A percentile compares a stretch with the other conserved stretches of the same genome.
Evolutionary conservation across 2,113 vertebrate genomes (phyloP).

Genomic region (Oreotrochilus melanogaster): DNA sequence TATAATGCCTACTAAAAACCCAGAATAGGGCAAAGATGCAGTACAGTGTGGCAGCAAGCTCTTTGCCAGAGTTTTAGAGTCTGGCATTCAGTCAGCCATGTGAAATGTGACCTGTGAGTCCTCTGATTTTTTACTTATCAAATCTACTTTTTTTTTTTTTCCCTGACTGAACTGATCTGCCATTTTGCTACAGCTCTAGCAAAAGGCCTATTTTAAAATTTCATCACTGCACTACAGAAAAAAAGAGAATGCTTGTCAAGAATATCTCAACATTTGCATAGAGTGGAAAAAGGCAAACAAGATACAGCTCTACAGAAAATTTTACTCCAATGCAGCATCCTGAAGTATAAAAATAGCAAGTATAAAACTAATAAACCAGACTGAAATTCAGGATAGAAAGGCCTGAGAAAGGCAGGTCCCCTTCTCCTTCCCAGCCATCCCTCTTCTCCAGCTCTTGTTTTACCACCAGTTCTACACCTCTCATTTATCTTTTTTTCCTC

Average conservation of each 20-base stretch:
- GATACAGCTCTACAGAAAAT: not conserved
- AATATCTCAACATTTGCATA: not conserved
- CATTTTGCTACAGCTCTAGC: not conserved
- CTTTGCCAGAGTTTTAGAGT: not conserved
- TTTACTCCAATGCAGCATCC: not conserved
- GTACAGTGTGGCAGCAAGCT: not conserved
- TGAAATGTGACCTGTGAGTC: not conserved
- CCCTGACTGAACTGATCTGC: not conserved
- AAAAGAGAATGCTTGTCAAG: not conserved
- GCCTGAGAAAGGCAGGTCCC: not conserved
- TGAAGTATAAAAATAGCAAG: not conserved
- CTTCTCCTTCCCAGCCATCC: not conserved
- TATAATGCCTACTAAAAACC: not conserved
- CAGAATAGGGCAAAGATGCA: not conserved
- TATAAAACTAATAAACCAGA: not conserved
- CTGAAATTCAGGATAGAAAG: not conserved
- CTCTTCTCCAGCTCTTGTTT: not conserved
- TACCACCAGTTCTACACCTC: not conserved
- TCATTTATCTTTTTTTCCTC: not conserved
- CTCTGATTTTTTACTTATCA: not conserved
- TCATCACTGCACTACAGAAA: not conserved
- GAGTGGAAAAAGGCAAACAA: not conserved
- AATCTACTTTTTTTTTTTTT: conserved; percentile 1
- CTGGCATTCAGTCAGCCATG: not conserved
- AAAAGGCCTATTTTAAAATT: not conserved